Conservation (phyloP, 1,140 invertebrate genomes). For the Orchesella cincta region DNA sequence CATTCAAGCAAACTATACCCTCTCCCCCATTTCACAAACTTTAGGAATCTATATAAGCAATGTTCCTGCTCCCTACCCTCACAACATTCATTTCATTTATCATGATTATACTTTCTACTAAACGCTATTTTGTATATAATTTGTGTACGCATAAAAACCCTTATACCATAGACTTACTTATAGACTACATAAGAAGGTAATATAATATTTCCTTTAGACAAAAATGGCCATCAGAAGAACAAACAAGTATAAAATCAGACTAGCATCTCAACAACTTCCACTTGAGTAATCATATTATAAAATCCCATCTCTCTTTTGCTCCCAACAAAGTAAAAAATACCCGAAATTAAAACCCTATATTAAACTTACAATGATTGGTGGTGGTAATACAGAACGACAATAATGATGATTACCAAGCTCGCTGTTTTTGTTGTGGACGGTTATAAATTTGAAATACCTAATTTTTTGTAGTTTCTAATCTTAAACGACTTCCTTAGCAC, state of each 20-base stretch:
- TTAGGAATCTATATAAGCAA: not conserved
- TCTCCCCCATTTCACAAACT: not conserved
- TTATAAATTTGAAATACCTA: conserved; percentile 1
- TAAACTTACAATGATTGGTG: not conserved
- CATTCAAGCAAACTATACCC: no score
- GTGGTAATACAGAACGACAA: not conserved
- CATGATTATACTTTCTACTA: not conserved
- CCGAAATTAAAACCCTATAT: not conserved
- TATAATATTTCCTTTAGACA: not conserved
- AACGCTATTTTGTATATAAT: not conserved
- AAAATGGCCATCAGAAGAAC: conserved; percentile 9
- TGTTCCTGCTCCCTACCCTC: not conserved
- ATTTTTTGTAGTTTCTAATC: not conserved
- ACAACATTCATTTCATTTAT: not conserved
- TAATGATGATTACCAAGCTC: conserved; percentile 1
- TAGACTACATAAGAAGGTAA: not conserved
- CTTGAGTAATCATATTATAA: conserved; percentile 4
- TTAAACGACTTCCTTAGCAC: conserved; percentile 21
- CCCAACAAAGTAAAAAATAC: not conserved
- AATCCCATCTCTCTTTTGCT: not conserved
- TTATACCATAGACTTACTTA: not conserved
- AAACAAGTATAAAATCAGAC: conserved; percentile 1
- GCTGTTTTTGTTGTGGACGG: not conserved
- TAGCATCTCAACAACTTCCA: not conserved
- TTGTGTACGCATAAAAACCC: not conserved